These are phyloP conservation scores for Tangara arthus DNA, from an alignment of 2,797 vertebrate species.

Conservation along the genomic window DNA sequence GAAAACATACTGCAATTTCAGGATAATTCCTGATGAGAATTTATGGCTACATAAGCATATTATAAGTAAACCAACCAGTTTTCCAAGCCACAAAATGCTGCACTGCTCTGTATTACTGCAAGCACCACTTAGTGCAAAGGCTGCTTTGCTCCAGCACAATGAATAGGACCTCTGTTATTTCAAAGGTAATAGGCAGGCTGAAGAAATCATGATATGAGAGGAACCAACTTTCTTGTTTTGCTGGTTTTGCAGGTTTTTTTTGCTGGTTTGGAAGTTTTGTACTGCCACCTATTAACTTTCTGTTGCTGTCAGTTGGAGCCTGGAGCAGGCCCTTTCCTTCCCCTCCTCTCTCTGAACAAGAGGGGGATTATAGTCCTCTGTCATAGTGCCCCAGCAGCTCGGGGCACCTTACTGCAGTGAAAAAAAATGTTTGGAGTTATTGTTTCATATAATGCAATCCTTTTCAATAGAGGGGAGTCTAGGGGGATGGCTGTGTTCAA, in stretches of 20 bases:
- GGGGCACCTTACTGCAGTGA: background rate
- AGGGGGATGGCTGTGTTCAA: background rate
- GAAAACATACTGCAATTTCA: background rate
- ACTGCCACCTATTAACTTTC: background rate
- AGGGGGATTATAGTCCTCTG: background rate
- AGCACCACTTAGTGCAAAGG: background rate
- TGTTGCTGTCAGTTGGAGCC: background rate
- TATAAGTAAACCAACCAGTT: background rate
- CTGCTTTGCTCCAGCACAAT: background rate
- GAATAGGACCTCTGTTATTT: conserved; percentile 4
- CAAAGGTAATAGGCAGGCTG: background rate
- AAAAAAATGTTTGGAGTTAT: background rate
- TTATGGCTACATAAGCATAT: background rate
- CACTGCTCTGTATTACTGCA: background rate
- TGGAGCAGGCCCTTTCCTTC: background rate
- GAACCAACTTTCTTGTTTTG: background rate
- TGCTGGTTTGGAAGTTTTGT: background rate
- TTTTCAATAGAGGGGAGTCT: background rate
- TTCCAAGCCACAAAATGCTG: background rate
- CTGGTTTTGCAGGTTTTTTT: background rate
- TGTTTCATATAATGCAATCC: background rate
- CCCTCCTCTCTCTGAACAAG: background rate
- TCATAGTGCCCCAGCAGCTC: background rate
- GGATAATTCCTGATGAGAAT: background rate
- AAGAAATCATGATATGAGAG: background rate